Conservation (phyloP, 2,888 invertebrate genomes). For the Prosopocoilus inquinatus region DNA sequence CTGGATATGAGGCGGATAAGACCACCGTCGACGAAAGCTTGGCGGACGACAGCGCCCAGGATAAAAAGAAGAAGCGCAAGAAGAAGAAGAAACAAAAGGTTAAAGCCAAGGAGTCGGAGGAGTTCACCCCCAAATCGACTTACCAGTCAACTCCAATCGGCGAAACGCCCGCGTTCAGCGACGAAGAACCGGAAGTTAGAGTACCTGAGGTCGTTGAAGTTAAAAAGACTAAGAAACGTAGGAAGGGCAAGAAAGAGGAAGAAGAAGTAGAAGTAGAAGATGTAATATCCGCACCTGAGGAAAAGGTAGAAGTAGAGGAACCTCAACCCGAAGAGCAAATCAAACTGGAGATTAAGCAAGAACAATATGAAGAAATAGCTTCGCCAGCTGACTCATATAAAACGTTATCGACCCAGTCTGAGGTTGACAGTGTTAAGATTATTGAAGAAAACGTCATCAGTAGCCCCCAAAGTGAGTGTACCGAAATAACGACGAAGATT, state of each 20-base stretch:
- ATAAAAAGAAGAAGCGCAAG: constrained; percentile 46
- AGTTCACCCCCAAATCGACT: constrained; percentile 51
- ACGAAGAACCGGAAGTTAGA: constrained; percentile 40
- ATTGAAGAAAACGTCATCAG: constrained; percentile 63
- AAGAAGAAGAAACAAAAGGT: constrained; percentile 52
- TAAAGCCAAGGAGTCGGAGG: constrained; percentile 53
- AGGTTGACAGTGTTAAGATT: constrained; percentile 62
- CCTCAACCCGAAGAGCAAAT: constrained; percentile 13
- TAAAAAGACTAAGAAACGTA: constrained; percentile 42
- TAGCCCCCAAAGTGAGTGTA: constrained; percentile 57
- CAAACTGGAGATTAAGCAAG: constrained; percentile 36
- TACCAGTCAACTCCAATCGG: constrained; percentile 46
- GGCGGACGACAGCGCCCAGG: constrained; percentile 48
- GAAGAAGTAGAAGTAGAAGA: no score
- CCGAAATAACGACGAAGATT: constrained; percentile 50
- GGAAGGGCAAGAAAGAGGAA: constrained; percentile 45
- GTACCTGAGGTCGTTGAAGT: constrained; percentile 28
- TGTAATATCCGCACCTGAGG: constrained; percentile 28
- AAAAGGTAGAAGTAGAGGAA: constrained; percentile 34
- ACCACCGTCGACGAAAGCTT: constrained; percentile 61
- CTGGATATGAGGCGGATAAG: constrained; percentile 73
- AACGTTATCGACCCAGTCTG: constrained; percentile 59
- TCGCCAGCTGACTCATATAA: constrained; percentile 61
- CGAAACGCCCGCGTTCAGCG: constrained; percentile 46
- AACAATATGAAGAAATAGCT: constrained; percentile 52